Conservation (phyloP, 2,113 vertebrate genomes). For the Aegithalos caudatus region DNA sequence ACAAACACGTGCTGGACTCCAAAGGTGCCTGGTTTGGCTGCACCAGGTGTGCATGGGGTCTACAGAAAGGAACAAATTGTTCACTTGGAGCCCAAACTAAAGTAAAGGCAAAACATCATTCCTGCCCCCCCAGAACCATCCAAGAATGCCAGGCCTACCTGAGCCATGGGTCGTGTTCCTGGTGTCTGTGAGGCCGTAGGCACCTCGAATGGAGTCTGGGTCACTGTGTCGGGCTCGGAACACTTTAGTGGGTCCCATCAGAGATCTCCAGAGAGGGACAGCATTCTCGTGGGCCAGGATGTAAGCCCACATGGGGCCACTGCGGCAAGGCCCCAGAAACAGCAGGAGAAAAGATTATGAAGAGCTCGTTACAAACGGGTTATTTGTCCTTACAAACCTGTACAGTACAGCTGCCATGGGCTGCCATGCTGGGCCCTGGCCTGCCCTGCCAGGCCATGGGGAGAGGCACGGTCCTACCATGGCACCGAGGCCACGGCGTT, state of each 20-base stretch:
- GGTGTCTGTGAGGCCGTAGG: slow-evolving; percentile 92
- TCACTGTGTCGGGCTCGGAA: slow-evolving; percentile 81
- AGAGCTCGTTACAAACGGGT: neutral
- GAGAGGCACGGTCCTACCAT: accelerated
- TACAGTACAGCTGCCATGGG: neutral
- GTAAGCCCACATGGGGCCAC: slow-evolving; percentile 92
- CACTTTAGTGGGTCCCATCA: slow-evolving; percentile 96
- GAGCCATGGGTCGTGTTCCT: slow-evolving; percentile 94
- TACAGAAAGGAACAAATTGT: neutral
- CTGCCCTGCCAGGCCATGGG: neutral
- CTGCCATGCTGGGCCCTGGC: neutral
- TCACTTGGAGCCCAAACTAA: neutral
- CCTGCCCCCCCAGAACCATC: neutral
- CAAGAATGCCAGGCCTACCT: slow-evolving; percentile 68
- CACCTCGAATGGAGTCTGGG: slow-evolving; percentile 83
- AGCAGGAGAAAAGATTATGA: neutral
- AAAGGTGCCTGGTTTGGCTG: accelerated
- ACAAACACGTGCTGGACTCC: accelerated
- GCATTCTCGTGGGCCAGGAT: slow-evolving; percentile 88
- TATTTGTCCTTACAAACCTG: neutral
- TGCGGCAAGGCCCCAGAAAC: slow-evolving; percentile 21
- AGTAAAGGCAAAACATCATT: neutral
- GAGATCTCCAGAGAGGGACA: slow-evolving; percentile 82
- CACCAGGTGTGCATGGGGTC: neutral
- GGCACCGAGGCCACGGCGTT: neutral